Evolutionary conservation across 1,140 invertebrate species (phyloP).

Genomic region (Bombus haemorrhoidalis): DNA sequence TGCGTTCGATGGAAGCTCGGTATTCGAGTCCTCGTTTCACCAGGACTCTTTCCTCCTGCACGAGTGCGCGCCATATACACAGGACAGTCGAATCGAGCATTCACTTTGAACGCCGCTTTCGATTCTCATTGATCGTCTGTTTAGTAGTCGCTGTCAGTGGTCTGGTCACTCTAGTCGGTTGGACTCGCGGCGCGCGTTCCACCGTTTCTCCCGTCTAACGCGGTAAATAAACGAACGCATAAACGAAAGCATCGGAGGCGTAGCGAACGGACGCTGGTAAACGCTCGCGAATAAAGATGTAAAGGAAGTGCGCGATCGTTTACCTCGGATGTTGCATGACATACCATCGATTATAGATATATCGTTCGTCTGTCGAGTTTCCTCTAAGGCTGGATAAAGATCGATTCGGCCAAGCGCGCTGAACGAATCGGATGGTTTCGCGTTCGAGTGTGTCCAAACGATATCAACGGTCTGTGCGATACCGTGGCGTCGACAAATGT

Average conservation of each 20-base stretch:
- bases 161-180: neutral
- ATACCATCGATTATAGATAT: conserved; percentile 5
- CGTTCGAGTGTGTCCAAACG: neutral
- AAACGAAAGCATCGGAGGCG: neutral
- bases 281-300: neutral
- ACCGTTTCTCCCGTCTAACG: neutral
- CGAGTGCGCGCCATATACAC: conserved; percentile 3
- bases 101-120: conserved; percentile 23
- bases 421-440: neutral
- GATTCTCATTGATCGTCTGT: conserved; percentile 15
- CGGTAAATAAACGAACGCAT: neutral
- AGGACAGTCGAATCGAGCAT: neutral
- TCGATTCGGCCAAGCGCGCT: conserved; percentile 3
- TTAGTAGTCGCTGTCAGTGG: neutral
- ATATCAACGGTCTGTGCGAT: conserved; percentile 48
- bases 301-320: conserved; percentile 21
- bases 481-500: neutral
- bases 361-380: neutral
- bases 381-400: conserved; percentile 1
- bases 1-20: neutral
- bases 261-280: neutral
- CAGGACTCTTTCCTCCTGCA: neutral
- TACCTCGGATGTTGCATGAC: conserved; percentile 1
- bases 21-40: neutral
- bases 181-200: neutral